Conservation (phyloP, 1,140 invertebrate species). For the Drosophila santomea region DNA sequence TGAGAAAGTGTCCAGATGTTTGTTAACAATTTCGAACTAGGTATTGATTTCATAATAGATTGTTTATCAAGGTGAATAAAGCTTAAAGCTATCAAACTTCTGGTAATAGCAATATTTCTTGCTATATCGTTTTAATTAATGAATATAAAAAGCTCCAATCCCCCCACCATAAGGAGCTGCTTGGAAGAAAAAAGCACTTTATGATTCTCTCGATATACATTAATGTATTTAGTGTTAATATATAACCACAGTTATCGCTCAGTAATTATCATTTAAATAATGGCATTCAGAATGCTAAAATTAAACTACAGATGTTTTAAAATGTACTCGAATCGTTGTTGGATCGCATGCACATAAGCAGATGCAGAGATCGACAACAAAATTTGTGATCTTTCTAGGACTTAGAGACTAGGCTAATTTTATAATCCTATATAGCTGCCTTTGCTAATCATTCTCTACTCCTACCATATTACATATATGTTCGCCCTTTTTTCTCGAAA, state of each 20-base stretch:
- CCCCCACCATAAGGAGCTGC: neutral
- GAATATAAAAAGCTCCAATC: too few species aligned
- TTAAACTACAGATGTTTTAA: slow-evolving; percentile 71
- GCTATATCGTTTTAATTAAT: too few species aligned
- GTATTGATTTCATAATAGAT: too few species aligned
- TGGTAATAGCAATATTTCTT: too few species aligned
- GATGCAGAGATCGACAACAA: slow-evolving; percentile 20
- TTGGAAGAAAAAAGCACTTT: neutral
- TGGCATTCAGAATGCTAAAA: slow-evolving; percentile 82
- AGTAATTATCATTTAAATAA: slow-evolving; percentile 78
- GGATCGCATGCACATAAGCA: slow-evolving; percentile 19
- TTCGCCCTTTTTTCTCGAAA: neutral
- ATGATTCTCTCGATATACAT: slow-evolving; percentile 41
- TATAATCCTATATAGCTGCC: slow-evolving; percentile 54
- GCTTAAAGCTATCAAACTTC: too few species aligned
- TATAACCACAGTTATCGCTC: slow-evolving; percentile 77
- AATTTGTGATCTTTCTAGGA: slow-evolving; percentile 48
- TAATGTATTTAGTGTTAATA: slow-evolving; percentile 59
- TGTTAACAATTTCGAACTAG: too few species aligned
- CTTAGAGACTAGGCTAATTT: slow-evolving; percentile 47
- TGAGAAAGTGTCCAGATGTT: too few species aligned
- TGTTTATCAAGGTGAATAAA: too few species aligned
- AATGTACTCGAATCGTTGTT: slow-evolving; percentile 32
- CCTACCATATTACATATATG: slow-evolving; percentile 28
- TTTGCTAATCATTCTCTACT: slow-evolving; percentile 43